Conservation (phyloP, 1,140 invertebrate genomes). For the Ips typographus region DNA sequence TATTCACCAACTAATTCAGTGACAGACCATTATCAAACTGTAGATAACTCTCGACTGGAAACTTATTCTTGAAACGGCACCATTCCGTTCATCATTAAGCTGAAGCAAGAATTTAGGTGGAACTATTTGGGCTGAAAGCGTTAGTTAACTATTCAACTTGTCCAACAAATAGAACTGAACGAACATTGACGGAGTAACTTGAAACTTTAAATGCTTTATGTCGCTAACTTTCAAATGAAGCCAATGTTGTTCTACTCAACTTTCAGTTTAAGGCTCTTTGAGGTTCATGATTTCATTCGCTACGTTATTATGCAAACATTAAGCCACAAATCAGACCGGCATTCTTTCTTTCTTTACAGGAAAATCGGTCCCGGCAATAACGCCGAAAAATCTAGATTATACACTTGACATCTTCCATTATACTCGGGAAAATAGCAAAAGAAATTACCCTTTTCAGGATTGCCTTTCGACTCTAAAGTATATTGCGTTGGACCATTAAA, state of each 20-base stretch:
- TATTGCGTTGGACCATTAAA: constrained; percentile 4
- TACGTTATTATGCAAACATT: too few species aligned
- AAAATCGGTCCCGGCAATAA: too few species aligned
- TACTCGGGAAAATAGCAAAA: constrained; percentile 5
- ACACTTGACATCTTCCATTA: constrained; percentile 4
- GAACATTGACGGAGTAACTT: constrained; percentile 12
- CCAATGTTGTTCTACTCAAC: constrained; percentile 5
- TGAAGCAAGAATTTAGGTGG: constrained; percentile 13
- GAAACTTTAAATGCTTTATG: constrained; percentile 7
- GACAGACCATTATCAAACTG: constrained; percentile 1
- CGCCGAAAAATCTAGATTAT: neutral
- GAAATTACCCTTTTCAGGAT: constrained; percentile 3
- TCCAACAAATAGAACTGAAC: constrained; percentile 14
- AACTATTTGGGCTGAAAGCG: constrained; percentile 15
- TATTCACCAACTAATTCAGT: neutral
- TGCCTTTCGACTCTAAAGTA: constrained; percentile 3
- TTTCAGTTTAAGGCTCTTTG: neutral
- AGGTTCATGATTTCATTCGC: too few species aligned
- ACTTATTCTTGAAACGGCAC: constrained; percentile 8
- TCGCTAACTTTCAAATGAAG: constrained; percentile 7
- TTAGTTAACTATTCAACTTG: constrained; percentile 18
- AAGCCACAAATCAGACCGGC: too few species aligned
- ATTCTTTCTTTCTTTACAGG: too few species aligned
- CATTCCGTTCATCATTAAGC: constrained; percentile 12
- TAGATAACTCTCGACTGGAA: neutral